A percentile compares a stretch with the other conserved stretches of the same genome.
Conservation (phyloP, 2,888 invertebrate genomes). For the Rhamnusium bicolor region DNA sequence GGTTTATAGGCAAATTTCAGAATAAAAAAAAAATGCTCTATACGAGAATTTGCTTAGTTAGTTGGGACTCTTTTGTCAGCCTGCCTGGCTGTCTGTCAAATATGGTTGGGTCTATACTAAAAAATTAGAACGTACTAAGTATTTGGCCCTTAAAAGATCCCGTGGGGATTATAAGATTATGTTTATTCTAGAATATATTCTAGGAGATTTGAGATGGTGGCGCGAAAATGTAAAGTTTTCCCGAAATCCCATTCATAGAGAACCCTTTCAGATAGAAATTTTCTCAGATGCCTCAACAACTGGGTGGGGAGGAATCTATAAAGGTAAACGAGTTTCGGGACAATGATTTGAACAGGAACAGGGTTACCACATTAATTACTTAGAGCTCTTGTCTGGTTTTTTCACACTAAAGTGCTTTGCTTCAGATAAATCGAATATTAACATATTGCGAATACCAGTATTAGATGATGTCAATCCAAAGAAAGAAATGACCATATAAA, state of each 20-base stretch:
- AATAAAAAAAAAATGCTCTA: constrained; percentile 38
- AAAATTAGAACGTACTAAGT: no score
- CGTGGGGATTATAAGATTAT: no score
- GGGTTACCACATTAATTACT: constrained; percentile 38
- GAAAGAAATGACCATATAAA: no score
- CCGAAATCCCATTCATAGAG: background rate
- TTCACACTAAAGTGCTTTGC: constrained; percentile 42
- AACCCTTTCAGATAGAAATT: constrained; percentile 30
- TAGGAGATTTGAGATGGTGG: constrained; percentile 49
- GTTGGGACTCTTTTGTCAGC: constrained; percentile 49
- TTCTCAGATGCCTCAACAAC: constrained; percentile 39
- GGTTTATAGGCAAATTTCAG: constrained; percentile 6
- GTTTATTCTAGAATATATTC: constrained; percentile 9
- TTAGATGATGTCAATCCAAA: no score
- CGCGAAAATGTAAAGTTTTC: background rate
- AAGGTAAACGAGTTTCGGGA: constrained; percentile 23
- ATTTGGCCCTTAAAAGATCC: no score
- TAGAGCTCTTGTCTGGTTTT: constrained; percentile 39
- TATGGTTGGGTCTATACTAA: constrained; percentile 52
- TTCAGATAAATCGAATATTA: constrained; percentile 21
- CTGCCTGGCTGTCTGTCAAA: constrained; percentile 50
- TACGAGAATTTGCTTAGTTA: constrained; percentile 48
- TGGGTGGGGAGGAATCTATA: constrained; percentile 38
- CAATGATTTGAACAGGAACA: constrained; percentile 32
- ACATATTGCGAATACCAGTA: constrained; percentile 38